Base-by-base conservation (phyloP, 2,888 invertebrate genomes). In the Hemithea aestivaria region DNA sequence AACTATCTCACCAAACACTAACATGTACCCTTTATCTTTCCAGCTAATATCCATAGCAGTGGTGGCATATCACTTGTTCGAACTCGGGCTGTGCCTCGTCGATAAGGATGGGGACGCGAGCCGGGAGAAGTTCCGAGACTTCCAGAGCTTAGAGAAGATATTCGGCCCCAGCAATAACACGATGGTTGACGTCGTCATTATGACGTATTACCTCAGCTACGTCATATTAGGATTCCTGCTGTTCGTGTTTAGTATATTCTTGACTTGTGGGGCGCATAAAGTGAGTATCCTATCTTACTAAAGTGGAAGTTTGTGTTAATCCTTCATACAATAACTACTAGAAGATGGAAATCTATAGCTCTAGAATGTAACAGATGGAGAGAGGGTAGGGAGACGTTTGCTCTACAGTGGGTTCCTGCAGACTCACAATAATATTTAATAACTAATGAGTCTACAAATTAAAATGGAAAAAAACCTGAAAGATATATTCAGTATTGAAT, bases 11-110 rank as follows among this genome's bases (percentile, higher is more conserved):
- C n/a, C n/a, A n/a, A n/a, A n/a, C n/a, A 5, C 16, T 16, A 16
- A 16, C 16, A 12, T 8, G 6, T n/a, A 20, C 8, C 45, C 46
- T 36, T 16, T n/a, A 28, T 11, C 40, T 35, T 76, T 76, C 12
- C 75, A 85, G 85, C 59, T 79, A 7, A 61, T 82, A 58, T 67
- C 80, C 23, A 64, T 85, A 60, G 75, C 73, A 30, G 79, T 82
- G 7, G 66, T 75, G 38, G 72, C 71, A 6, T 82, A 68, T 53
- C 65, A 81, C 41, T 51, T 84, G 10, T 80, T 78, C 54, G 65
- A 74, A 40, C 59, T 85, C 1, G 79, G 75, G 1, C 51, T 78
- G 22, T 71, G 65, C 35, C 49, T 80, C 34, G 70, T 76, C 7
- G 68, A 77, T 27, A 66, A 73, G 35, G 70, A 71, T 36, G 60